These are phyloP conservation scores for Chondrilla cf. caribensis DNA, from an alignment of 37 sponge, comb jelly and placozoan species.

Conservation along the genomic window DNA sequence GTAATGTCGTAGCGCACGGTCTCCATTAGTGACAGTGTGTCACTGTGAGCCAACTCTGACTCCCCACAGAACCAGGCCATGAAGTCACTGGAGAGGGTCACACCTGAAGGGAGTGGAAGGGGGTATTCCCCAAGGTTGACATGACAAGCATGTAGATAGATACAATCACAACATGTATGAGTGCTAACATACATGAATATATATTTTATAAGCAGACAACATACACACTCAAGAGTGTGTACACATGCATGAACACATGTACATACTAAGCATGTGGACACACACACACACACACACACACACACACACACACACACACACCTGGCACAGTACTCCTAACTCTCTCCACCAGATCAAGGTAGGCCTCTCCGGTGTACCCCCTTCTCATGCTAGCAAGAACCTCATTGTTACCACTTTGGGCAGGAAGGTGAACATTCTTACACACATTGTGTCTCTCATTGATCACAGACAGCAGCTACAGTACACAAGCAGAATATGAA, in stretches of 20 bases:
- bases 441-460: conserved; percentile 51
- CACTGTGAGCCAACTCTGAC: conserved; percentile 58
- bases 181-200: not conserved
- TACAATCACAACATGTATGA: not conserved
- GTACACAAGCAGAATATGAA: no score
- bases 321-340: conserved; percentile 65
- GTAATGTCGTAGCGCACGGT: conserved; percentile 68
- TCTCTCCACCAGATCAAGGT: conserved; percentile 58
- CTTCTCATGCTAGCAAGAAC: conserved; percentile 73
- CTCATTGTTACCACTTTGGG: conserved; percentile 68
- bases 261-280: not conserved
- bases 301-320: conserved; percentile 32
- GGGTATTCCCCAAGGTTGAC: not conserved
- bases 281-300: conserved; percentile 17
- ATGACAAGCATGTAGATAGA: not conserved
- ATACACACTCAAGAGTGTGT: no score
- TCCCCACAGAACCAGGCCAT: conserved; percentile 82
- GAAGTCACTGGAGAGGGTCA: conserved; percentile 67
- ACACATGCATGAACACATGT: not conserved
- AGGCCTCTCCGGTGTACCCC: conserved; percentile 72
- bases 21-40: conserved; percentile 73
- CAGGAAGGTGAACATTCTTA: conserved; percentile 65
- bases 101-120: conserved; percentile 35
- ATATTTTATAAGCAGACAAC: no score
- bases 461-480: conserved; percentile 63